Percentiles rank a stretch among this genome's conserved stretches.
Evolutionary conservation across 2,113 vertebrate species (phyloP).

Genomic region (Ariopsis seemanni): DNA sequence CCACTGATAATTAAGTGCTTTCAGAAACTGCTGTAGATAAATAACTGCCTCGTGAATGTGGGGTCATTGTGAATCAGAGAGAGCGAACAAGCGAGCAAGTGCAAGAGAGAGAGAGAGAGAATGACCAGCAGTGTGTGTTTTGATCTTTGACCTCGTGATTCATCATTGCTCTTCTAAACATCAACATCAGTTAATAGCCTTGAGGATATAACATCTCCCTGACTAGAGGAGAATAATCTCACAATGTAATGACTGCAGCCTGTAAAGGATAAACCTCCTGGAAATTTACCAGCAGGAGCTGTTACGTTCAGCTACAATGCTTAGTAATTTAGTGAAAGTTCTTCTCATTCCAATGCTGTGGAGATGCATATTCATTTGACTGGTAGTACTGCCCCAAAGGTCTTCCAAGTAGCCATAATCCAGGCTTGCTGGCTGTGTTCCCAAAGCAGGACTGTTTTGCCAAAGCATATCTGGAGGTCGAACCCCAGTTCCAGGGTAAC

Average conservation of each 20-base stretch:
- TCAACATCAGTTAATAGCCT: not conserved
- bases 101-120: not conserved
- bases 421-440: not conserved
- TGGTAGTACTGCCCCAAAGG: not conserved
- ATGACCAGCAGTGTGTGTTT: not conserved
- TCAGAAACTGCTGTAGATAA: not conserved
- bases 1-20: not conserved
- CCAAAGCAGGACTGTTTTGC: not conserved
- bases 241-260: not conserved
- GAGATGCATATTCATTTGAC: not conserved
- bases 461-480: not conserved
- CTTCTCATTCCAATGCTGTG: not conserved
- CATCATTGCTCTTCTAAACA: not conserved
- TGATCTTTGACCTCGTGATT: not conserved
- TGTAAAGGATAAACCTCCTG: not conserved
- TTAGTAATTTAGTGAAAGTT: not conserved
- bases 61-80: not conserved
- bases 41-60: not conserved
- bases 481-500: not conserved
- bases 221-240: not conserved
- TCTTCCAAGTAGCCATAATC: not conserved
- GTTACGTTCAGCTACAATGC: not conserved
- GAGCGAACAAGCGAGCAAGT: too few relatives aligned
- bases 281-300: not conserved
- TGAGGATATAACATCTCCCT: not conserved